Base-by-base conservation (phyloP, 2,797 vertebrate genomes). In the Oryzias dopingdopingensis region DNA sequence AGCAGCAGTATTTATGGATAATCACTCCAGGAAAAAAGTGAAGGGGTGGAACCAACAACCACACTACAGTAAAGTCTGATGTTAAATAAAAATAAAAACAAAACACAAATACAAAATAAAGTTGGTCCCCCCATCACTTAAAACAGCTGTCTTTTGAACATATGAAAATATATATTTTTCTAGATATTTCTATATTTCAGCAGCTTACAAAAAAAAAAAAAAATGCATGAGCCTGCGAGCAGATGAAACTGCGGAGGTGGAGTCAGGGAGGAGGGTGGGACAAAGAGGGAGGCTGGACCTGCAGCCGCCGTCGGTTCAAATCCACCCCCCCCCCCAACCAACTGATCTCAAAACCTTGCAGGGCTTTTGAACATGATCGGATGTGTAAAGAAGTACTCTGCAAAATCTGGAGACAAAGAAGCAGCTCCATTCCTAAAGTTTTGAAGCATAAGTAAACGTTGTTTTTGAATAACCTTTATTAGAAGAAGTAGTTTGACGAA, bases 21-120 rank as follows among this genome's bases (percentile, higher is more conserved):
- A 86, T 92, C 86, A 85, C 88, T 89, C 83, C 48, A 48, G 43
- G 44, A 51, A 42, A 54, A 76, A 78, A 78, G 64, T 24, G 72
- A 74, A 45, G 73, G 65, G 89, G 88, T 93, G 82, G 84, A 84
- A 93, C 85, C 93, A 91, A 95, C 94, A 95, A 85, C 94, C 95
- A 94, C 92, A 94, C 95, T 96, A 96, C 95, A 96, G 96, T 96
- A 97, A 98, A 93, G 93, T 92, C 92, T 87, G 91, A 92, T 93
- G 92, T 95, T 96, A 95, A 96, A 94, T 94, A 93, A 85, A 80
- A 54, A 72, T 91, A 75, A 77, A 80, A 56, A 18, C 18, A 18
- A 65, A 50, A 81, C 93, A 80, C 85, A 77, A 94, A 94, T 94
- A 96, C 88, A 94, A 93, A 96, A 92, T 88, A 90, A 91, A 95